These are phyloP conservation scores for Himantopus leucocephalus DNA, from an alignment of 2,113 vertebrate species.

Conservation along the genomic window DNA sequence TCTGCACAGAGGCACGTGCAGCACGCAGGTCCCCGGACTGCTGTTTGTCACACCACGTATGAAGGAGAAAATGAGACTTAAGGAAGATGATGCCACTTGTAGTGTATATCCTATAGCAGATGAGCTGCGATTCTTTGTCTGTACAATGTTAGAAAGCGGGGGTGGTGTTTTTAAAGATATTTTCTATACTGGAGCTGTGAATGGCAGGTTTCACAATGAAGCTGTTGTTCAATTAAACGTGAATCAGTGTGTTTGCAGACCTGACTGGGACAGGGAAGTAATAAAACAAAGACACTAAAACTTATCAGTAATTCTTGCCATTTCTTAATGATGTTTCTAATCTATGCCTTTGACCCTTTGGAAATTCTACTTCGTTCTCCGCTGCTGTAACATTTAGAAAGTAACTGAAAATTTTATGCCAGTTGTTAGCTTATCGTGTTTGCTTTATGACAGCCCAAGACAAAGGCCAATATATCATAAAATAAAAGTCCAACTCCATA, in stretches of 20 bases:
- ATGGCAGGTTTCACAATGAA: slow-evolving; percentile 53
- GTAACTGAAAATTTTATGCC: not conserved
- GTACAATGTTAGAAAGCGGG: not conserved
- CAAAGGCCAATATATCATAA: slow-evolving; percentile 23
- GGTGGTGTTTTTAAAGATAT: slow-evolving; percentile 26
- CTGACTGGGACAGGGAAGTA: slow-evolving; percentile 11
- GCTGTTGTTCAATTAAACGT: slow-evolving; percentile 22
- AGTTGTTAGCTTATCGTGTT: not conserved
- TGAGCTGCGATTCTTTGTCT: slow-evolving; percentile 38
- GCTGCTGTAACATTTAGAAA: not conserved
- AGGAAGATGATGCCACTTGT: not conserved
- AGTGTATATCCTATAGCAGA: not conserved
- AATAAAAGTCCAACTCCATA: not conserved
- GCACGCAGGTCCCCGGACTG: not conserved
- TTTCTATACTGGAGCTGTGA: slow-evolving; percentile 39
- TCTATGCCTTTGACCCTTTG: slow-evolving; percentile 27
- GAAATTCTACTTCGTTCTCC: not conserved
- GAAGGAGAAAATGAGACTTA: not conserved
- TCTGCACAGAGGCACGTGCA: not conserved
- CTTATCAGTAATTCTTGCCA: not conserved
- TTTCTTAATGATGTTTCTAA: slow-evolving; percentile 15
- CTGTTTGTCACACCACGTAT: rapidly evolving
- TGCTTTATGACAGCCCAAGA: not conserved
- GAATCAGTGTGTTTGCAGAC: slow-evolving; percentile 43
- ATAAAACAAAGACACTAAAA: slow-evolving; percentile 33